These are phyloP conservation scores for Rhaphigaster nebulosa DNA, from an alignment of 2,888 invertebrate species.

Conservation along the genomic window DNA sequence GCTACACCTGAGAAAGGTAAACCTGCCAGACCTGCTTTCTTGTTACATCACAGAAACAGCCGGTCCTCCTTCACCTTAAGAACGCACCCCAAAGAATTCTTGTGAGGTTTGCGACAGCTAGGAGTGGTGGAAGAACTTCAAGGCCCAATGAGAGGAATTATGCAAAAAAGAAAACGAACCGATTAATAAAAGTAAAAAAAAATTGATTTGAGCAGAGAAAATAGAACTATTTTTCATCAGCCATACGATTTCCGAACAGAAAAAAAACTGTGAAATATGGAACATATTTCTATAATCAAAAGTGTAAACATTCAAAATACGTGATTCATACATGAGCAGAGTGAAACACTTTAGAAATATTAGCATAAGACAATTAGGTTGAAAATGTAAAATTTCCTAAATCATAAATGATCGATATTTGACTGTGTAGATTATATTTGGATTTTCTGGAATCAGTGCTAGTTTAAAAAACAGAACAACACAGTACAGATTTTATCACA, in stretches of 20 bases:
- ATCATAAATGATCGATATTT: too few species aligned
- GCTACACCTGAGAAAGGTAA: slow-evolving; percentile 25
- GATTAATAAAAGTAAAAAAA: not conserved
- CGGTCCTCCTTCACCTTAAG: slow-evolving; percentile 36
- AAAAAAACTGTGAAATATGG: not conserved
- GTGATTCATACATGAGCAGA: too few species aligned
- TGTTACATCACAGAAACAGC: slow-evolving; percentile 15
- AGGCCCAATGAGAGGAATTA: not conserved
- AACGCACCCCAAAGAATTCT: slow-evolving; percentile 30
- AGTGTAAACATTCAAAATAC: too few species aligned
- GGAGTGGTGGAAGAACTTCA: slow-evolving; percentile 27
- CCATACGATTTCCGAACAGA: not conserved
- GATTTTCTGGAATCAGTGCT: too few species aligned
- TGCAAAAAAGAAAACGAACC: not conserved
- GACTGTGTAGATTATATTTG: too few species aligned
- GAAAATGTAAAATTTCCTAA: too few species aligned
- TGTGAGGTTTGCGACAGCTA: not conserved
- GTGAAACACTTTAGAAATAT: too few species aligned
- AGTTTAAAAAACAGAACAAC: too few species aligned
- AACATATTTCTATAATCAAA: too few species aligned
- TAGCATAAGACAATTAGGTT: too few species aligned
- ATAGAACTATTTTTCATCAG: not conserved
- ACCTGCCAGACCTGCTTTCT: slow-evolving; percentile 9
- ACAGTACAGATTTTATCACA: too few species aligned
- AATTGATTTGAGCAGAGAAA: not conserved